Conservation (phyloP, 2,888 invertebrate species). For the Sinotaia quadrata region DNA sequence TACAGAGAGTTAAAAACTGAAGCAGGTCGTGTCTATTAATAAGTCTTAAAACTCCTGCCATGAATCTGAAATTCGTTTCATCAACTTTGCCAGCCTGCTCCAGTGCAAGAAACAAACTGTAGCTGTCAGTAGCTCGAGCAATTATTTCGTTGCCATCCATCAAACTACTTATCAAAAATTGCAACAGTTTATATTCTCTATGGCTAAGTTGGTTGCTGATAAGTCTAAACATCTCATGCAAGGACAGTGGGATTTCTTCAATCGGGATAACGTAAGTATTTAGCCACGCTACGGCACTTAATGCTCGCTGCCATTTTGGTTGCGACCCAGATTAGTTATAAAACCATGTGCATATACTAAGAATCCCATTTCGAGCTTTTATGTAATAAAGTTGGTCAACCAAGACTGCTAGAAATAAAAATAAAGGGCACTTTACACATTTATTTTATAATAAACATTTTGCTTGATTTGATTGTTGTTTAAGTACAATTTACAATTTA, state of each 20-base stretch:
- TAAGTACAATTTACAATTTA: too few relatives aligned
- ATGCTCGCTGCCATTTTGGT: too few relatives aligned
- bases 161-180: conserved; percentile 40
- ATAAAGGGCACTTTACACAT: too few relatives aligned
- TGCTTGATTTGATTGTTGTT: too few relatives aligned
- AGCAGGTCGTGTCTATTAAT: conserved; percentile 49
- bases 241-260: conserved; percentile 25
- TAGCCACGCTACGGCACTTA: too few relatives aligned
- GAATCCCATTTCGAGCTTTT: too few relatives aligned
- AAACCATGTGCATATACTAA: too few relatives aligned
- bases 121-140: conserved; percentile 48
- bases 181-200: conserved; percentile 28
- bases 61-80: conserved; percentile 50
- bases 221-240: conserved; percentile 53
- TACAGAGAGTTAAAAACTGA: conserved; percentile 47
- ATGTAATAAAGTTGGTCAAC: too few relatives aligned
- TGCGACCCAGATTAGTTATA: too few relatives aligned
- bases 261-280: conserved; percentile 5
- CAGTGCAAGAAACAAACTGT: conserved; percentile 47
- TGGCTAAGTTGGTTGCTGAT: conserved; percentile 45
- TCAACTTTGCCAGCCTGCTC: conserved; percentile 48
- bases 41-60: conserved; percentile 44
- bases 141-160: conserved; percentile 37
- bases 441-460: too few relatives aligned
- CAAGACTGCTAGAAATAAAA: too few relatives aligned